phyloP scores from a whole-genome alignment of 2,797 vertebrate genomes.

The Chelidonichthys spinosus region DNA sequence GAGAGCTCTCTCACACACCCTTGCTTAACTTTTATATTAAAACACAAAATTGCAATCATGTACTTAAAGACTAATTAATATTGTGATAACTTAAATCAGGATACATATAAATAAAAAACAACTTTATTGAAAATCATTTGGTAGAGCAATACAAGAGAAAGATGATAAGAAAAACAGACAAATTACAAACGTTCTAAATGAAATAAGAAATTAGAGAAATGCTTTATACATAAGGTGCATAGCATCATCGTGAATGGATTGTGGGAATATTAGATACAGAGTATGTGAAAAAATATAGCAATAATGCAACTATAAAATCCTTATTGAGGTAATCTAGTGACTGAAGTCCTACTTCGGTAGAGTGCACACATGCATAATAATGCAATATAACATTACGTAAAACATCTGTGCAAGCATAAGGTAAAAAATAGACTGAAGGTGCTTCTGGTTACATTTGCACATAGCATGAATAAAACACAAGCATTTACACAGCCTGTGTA shows the following conservation, averaged over 20 bases:
- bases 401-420: background rate
- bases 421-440: background rate
- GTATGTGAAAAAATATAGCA: background rate
- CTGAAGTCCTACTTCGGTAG: background rate
- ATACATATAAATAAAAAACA: background rate
- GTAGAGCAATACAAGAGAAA: background rate
- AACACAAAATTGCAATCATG: background rate
- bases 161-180: background rate
- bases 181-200: background rate
- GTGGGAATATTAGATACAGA: background rate
- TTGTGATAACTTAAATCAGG: background rate
- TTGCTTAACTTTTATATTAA: background rate
- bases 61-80: background rate
- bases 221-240: background rate
- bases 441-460: background rate
- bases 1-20: background rate
- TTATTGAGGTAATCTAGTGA: background rate
- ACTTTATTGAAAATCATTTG: background rate
- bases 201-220: background rate
- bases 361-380: background rate
- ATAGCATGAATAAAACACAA: background rate
- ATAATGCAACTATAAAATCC: background rate
- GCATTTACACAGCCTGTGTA: background rate
- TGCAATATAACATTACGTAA: background rate
- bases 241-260: background rate